Conservation (phyloP, 2,888 invertebrate genomes). For the Ariolimax columbianus region DNA sequence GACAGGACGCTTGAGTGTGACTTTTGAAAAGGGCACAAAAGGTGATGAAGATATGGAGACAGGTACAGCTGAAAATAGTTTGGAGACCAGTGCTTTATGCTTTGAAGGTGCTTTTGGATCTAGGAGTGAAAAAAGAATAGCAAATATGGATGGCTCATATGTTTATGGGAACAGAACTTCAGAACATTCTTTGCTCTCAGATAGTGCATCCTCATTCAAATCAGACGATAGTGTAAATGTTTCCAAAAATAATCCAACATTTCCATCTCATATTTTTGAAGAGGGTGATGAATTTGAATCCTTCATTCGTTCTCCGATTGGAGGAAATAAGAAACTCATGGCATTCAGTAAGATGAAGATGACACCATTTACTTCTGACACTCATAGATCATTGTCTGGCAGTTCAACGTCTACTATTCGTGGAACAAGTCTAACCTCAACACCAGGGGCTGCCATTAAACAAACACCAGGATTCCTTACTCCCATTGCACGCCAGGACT, state of each 20-base stretch:
- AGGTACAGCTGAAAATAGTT: conserved; percentile 19
- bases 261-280: not conserved
- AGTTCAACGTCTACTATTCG: conserved; percentile 13
- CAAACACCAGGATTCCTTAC: conserved; percentile 43
- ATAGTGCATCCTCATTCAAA: not conserved
- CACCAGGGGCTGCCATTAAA: conserved; percentile 36
- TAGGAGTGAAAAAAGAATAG: conserved; percentile 2
- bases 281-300: conserved; percentile 46
- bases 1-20: conserved; percentile 43
- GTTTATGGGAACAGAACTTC: not conserved
- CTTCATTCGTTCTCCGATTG: conserved; percentile 49
- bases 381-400: not conserved
- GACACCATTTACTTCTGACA: not conserved
- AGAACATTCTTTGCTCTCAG: conserved; percentile 2
- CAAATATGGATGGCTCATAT: conserved; percentile 38
- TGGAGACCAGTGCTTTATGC: not conserved
- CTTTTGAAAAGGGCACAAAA: conserved; percentile 48
- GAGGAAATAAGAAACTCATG: conserved; percentile 39
- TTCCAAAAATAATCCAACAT: conserved; percentile 16
- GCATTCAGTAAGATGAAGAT: not conserved
- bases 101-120: conserved; percentile 8
- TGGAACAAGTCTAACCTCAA: conserved; percentile 36
- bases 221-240: not conserved
- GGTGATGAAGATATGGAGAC: conserved; percentile 40
- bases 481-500: conserved; percentile 28